Percentiles rank a stretch among this genome's conserved stretches.
These are phyloP conservation scores for Dioctria linearis DNA, from an alignment of 2,888 invertebrate genomes.

Conservation along the genomic window DNA sequence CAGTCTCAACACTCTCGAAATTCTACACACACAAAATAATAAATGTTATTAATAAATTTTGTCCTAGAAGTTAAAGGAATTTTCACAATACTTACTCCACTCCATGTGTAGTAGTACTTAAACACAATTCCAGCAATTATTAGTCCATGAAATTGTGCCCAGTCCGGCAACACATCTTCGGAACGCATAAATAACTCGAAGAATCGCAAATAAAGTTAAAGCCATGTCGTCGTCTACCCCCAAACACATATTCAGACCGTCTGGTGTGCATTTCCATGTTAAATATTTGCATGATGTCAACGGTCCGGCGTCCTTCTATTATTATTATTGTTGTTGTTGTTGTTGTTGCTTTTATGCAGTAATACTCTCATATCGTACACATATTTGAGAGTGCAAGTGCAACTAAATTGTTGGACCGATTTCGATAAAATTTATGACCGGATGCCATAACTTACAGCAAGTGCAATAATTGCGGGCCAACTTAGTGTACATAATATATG, in stretches of 20 bases:
- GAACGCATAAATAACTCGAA: slow-evolving; percentile 33
- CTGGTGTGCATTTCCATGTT: slow-evolving; percentile 6
- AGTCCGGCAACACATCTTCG: slow-evolving; percentile 5
- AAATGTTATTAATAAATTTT: too few relatives aligned
- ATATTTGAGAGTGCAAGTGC: slow-evolving; percentile 12
- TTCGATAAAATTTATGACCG: slow-evolving; percentile 39
- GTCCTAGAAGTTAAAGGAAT: too few relatives aligned
- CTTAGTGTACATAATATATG: slow-evolving; percentile 6
- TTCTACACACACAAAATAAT: too few relatives aligned
- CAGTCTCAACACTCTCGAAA: too few relatives aligned
- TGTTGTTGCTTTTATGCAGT: too few relatives aligned
- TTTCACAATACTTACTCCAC: too few relatives aligned
- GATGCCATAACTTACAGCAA: slow-evolving; percentile 38
- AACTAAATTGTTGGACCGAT: slow-evolving; percentile 36
- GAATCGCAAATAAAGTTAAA: slow-evolving; percentile 33
- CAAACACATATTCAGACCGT: background rate
- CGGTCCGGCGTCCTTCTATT: slow-evolving; percentile 18
- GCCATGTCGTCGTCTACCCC: background rate
- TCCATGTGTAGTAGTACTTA: background rate
- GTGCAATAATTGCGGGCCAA: slow-evolving; percentile 41
- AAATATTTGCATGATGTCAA: slow-evolving; percentile 8
- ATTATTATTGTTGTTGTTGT: background rate
- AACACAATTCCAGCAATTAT: slow-evolving; percentile 33
- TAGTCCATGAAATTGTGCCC: slow-evolving; percentile 15
- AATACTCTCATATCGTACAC: too few relatives aligned